These are phyloP conservation scores for Bergia sp. DNA, from an alignment of 92 coral and sea anemone species.

Conservation along the genomic window DNA sequence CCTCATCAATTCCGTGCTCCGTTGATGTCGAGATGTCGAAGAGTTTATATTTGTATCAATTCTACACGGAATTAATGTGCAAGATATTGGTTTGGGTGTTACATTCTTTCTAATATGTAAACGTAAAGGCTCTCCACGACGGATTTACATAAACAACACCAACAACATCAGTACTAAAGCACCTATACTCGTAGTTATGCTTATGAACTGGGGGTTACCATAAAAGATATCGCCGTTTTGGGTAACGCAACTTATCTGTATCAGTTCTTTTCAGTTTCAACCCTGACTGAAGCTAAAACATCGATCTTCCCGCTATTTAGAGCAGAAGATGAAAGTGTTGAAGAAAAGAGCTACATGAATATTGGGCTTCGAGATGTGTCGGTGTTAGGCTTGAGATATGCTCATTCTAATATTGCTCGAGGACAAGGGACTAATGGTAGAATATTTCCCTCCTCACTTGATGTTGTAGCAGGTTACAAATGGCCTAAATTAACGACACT, in stretches of 20 bases:
- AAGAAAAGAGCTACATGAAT: background rate
- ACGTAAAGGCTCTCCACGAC: background rate
- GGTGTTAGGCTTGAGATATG: background rate
- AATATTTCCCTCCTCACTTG: background rate
- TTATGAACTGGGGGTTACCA: background rate
- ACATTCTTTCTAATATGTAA: background rate
- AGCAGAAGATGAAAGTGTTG: background rate
- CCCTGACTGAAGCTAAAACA: background rate
- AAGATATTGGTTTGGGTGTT: background rate
- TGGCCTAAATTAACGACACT: background rate
- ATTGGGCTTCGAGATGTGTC: slow-evolving; percentile 4
- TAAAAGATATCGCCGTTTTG: background rate
- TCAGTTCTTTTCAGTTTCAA: background rate
- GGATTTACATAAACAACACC: background rate
- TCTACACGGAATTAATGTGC: background rate
- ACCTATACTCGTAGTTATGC: background rate
- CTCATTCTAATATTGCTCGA: background rate
- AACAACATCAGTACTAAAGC: background rate
- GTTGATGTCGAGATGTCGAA: background rate
- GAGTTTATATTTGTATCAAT: background rate
- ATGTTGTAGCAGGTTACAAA: background rate
- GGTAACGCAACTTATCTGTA: background rate
- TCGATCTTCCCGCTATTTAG: background rate
- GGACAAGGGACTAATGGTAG: background rate
- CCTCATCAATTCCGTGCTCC: background rate